These are phyloP conservation scores for Mactromeris polynyma DNA, from an alignment of 2,888 invertebrate genomes.

Conservation along the genomic window DNA sequence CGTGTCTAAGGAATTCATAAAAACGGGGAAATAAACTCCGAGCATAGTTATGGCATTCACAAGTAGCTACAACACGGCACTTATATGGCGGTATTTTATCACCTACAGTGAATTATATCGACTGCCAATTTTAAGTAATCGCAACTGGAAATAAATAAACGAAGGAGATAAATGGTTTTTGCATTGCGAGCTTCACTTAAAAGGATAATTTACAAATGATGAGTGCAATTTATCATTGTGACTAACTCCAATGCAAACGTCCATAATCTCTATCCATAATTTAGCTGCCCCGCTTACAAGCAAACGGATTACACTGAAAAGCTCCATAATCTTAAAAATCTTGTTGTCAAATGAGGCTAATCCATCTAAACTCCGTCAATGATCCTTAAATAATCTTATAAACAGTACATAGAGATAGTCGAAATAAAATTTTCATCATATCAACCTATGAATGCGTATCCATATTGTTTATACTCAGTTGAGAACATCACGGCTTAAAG, in stretches of 20 bases:
- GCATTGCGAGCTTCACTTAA: constrained; percentile 46
- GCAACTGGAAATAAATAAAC: constrained; percentile 27
- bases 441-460: constrained; percentile 25
- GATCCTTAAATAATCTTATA: constrained; percentile 45
- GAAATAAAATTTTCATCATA: constrained; percentile 12
- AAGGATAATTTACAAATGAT: constrained; percentile 78
- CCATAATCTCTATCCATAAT: constrained; percentile 66
- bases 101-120: constrained; percentile 65
- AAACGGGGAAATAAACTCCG: constrained; percentile 45
- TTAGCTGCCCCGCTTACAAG: constrained; percentile 55
- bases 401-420: constrained; percentile 31
- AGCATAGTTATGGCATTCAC: constrained; percentile 71
- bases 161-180: constrained; percentile 41
- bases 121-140: constrained; percentile 20
- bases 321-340: constrained; percentile 58
- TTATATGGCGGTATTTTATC: constrained; percentile 75
- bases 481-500: not conserved
- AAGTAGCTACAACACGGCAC: constrained; percentile 73
- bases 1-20: constrained; percentile 54
- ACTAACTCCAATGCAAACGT: constrained; percentile 62
- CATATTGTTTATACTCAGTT: not conserved
- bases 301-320: constrained; percentile 55
- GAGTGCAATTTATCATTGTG: constrained; percentile 73
- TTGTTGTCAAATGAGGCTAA: constrained; percentile 71
- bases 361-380: constrained; percentile 46